Evolutionary conservation across 2,797 vertebrate genomes (phyloP), one percentile per base, ranked within the genome.

Genomic region (Eospalax fontanierii): DNA sequence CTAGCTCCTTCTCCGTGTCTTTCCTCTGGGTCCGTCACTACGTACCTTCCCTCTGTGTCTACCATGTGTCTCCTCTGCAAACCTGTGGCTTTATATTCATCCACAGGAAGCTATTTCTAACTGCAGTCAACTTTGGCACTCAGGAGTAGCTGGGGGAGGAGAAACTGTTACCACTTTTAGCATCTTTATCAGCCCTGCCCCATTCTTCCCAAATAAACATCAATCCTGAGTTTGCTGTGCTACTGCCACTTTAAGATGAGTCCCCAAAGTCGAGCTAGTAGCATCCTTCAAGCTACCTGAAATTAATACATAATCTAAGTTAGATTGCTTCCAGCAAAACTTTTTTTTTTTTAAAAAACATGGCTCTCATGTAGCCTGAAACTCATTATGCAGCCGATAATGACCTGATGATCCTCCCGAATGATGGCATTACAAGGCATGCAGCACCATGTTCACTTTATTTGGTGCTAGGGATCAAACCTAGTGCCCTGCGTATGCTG

Each of bases 171-270:
- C 14, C 33, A 57, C n/a, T 43, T 38, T 96, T 33, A 38, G 14
- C 28, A 75, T 38, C 19, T 1, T 90, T 57, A 83, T 9, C 26
- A 74, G 22, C 30, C 61, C 40, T 12, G 28, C 21, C 2, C 1
- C 61, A 95, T 3, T 1, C 84, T 88, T 95, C 28, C 75, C 68
- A 66, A 65, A 66, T 54, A 33, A 85, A 12, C 19, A 78, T 40
- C 12, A 46, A 14, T 54, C 65, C 66, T 9, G 3, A 86, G 18
- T 90, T 74, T 87, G 21, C 81, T 75, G 7, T 30, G 43, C 14
- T 84, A 82, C 79, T 66, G n/a, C 12, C 80, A 26, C 46, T 93
- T 84, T 93, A 63, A 89, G 38, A 65, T 28, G 82, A 91, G n/a
- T 85, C 38, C 59, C 59, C 38, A 90, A 22, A 35, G 28, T 14